Percentiles rank a stretch among this genome's conserved stretches.
These are phyloP conservation scores for Xenops minutus DNA, from an alignment of 2,797 vertebrate species.

Conservation along the genomic window DNA sequence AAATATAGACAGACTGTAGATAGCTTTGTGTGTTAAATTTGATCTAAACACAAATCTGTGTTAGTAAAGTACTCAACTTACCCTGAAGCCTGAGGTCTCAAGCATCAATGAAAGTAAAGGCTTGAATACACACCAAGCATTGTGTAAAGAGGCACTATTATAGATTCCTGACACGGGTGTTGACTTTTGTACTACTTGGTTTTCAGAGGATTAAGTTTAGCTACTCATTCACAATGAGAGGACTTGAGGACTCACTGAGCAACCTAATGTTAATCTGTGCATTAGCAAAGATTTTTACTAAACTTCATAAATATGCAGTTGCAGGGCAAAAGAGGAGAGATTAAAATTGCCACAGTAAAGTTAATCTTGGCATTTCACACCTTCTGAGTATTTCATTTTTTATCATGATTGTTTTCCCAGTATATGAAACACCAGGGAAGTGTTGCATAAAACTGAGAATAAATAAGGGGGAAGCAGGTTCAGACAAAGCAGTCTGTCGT, in stretches of 20 bases:
- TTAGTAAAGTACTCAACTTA: neutral
- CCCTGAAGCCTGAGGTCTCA: neutral
- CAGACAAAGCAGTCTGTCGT: constrained; percentile 7
- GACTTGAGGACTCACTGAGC: neutral
- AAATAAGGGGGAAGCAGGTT: constrained; percentile 10
- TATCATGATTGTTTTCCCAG: constrained; percentile 7
- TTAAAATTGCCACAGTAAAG: neutral
- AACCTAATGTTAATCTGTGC: neutral
- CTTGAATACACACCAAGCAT: neutral
- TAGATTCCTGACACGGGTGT: neutral
- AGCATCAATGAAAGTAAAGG: constrained; percentile 11
- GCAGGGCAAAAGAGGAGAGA: neutral
- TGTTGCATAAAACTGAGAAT: constrained; percentile 20
- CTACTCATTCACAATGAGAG: neutral
- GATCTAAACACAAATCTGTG: neutral
- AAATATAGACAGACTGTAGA: neutral
- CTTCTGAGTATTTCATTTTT: neutral
- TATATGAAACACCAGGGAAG: neutral
- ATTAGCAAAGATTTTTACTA: neutral
- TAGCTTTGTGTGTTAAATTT: neutral
- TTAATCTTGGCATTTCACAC: neutral
- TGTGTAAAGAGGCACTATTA: neutral
- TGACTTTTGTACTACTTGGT: constrained; percentile 25
- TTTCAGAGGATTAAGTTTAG: constrained; percentile 43
- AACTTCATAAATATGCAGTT: neutral